Percentiles rank a stretch among this genome's conserved stretches.
phyloP scores from a whole-genome alignment of 2,797 vertebrate species.

The Esox lucius region DNA sequence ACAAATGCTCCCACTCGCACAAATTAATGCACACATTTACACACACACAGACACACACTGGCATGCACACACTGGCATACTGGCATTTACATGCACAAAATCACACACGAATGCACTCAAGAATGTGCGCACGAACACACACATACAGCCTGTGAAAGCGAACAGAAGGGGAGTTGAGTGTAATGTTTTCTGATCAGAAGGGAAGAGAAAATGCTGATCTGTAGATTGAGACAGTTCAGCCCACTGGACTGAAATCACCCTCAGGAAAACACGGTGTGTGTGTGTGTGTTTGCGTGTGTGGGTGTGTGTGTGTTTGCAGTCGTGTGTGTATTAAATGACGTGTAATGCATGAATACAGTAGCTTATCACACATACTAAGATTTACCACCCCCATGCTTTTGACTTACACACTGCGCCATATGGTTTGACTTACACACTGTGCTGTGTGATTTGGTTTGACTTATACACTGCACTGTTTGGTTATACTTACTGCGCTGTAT shows the following conservation, averaged over 20 bases:
- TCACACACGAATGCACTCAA: background rate
- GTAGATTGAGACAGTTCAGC: conserved; percentile 47
- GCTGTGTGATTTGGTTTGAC: no score
- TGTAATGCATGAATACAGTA: background rate
- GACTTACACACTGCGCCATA: no score
- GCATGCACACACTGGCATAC: background rate
- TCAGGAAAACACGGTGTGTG: conserved; percentile 41
- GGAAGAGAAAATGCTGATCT: conserved; percentile 65
- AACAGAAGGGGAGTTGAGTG: conserved; percentile 55
- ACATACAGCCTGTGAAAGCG: conserved; percentile 39
- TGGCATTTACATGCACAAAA: background rate
- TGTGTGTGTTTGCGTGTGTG: background rate
- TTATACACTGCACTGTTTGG: no score
- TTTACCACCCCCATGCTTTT: background rate
- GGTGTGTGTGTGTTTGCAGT: no score
- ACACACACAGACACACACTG: background rate
- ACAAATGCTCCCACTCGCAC: background rate
- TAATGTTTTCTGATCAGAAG: conserved; percentile 64
- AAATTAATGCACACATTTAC: background rate
- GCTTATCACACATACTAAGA: background rate
- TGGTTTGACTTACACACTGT: no score
- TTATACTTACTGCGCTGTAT: no score
- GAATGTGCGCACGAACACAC: background rate
- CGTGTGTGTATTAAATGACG: background rate
- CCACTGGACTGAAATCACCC: conserved; percentile 54